These are phyloP conservation scores for Epinephelus coioides DNA, from an alignment of 2,797 vertebrate species.

Conservation along the genomic window DNA sequence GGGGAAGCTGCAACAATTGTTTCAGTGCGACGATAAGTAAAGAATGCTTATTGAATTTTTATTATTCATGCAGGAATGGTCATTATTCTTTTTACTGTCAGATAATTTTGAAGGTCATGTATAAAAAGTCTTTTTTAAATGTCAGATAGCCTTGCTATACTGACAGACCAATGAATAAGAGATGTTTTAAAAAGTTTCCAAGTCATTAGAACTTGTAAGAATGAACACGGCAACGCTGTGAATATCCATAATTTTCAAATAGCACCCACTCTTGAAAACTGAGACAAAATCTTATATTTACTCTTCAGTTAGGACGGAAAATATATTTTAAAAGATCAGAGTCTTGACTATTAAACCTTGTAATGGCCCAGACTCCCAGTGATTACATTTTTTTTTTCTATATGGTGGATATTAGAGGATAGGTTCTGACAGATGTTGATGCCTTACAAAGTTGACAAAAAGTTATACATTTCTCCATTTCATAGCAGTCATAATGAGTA, in stretches of 20 bases:
- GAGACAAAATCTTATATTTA: too few relatives aligned
- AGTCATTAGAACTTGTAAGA: neutral
- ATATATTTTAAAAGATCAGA: too few relatives aligned
- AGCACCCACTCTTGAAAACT: too few relatives aligned
- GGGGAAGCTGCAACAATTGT: constrained; percentile 70
- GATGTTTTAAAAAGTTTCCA: neutral
- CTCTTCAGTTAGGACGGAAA: too few relatives aligned
- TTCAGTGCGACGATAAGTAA: constrained; percentile 58
- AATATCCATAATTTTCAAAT: constrained; percentile 5
- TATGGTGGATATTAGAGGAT: too few relatives aligned
- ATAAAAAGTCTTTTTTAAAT: neutral
- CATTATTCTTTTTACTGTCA: constrained; percentile 41
- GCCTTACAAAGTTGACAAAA: too few relatives aligned
- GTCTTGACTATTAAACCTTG: too few relatives aligned
- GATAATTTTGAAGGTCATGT: constrained; percentile 6
- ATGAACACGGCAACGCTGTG: neutral
- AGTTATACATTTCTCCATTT: too few relatives aligned
- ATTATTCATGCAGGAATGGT: constrained; percentile 63
- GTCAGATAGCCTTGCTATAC: neutral
- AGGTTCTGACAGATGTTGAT: too few relatives aligned
- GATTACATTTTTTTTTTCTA: too few relatives aligned
- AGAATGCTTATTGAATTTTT: constrained; percentile 80
- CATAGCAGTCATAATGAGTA: too few relatives aligned
- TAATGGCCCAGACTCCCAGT: too few relatives aligned
- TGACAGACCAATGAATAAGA: neutral